phyloP scores from a whole-genome alignment of 2,113 vertebrate genomes.

The Prionailurus viverrinus region DNA sequence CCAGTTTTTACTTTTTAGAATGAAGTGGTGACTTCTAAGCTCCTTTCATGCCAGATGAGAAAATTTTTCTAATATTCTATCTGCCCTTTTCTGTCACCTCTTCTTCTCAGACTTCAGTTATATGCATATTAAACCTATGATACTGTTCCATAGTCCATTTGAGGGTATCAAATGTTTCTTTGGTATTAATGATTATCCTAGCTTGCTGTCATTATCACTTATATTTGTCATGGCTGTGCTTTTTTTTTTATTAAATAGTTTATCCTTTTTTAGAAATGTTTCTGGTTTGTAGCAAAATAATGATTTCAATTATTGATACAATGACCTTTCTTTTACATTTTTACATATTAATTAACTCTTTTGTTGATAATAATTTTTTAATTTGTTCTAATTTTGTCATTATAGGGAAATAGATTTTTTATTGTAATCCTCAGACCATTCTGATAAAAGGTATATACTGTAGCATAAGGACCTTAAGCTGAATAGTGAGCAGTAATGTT shows the following conservation, averaged over 20 bases:
- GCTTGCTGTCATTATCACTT: neutral
- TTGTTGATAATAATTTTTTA: neutral
- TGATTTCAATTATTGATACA: neutral
- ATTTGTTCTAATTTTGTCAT: neutral
- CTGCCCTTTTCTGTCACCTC: neutral
- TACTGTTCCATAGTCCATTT: neutral
- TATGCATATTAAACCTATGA: neutral
- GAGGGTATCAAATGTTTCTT: neutral
- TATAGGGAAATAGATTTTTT: neutral
- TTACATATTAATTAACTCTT: neutral
- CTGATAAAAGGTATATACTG: neutral
- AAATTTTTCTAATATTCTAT: neutral
- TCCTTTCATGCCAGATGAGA: neutral
- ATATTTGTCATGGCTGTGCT: neutral
- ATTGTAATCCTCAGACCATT: neutral
- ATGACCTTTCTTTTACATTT: neutral
- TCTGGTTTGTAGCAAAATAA: neutral
- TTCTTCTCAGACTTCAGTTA: neutral
- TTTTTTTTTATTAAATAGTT: neutral
- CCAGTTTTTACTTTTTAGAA: neutral
- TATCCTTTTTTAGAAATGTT: neutral
- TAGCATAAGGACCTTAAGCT: neutral
- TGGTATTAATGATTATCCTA: neutral
- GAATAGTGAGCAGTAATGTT: neutral
- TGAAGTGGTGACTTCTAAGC: neutral